Percentiles rank a stretch among this genome's conserved stretches.
Evolutionary conservation across 2,797 vertebrate species (phyloP).

Genomic region (Pseudopleuronectes americanus): DNA sequence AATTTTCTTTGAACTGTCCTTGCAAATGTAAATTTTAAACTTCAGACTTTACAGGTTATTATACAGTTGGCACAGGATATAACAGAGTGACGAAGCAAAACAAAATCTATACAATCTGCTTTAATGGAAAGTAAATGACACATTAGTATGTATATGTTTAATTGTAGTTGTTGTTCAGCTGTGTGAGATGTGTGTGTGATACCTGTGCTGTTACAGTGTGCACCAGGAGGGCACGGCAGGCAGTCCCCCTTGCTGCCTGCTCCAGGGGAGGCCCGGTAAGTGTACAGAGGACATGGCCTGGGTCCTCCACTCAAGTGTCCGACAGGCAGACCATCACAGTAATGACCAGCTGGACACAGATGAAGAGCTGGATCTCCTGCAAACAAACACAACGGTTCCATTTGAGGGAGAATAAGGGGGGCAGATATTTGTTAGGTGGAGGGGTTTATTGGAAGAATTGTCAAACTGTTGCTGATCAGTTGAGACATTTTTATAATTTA

Average conservation of each 20-base stretch:
- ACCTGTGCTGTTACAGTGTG: constrained; percentile 88
- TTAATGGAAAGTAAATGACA: neutral
- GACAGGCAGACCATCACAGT: constrained; percentile 85
- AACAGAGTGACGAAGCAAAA: neutral
- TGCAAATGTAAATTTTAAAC: constrained; percentile 42
- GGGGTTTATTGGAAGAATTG: too few relatives aligned
- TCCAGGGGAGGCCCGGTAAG: constrained; percentile 83
- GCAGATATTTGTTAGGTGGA: neutral
- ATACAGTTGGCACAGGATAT: neutral
- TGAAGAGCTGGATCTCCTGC: constrained; percentile 83
- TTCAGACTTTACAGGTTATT: constrained; percentile 25
- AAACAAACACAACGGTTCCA: constrained; percentile 10
- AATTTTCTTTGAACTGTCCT: constrained; percentile 32
- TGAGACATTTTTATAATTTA: neutral
- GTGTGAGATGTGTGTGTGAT: constrained; percentile 4
- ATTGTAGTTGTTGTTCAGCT: neutral
- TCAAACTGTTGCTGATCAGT: neutral
- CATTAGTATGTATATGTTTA: neutral
- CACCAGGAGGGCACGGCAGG: constrained; percentile 86
- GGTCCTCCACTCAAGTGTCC: constrained; percentile 71
- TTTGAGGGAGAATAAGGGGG: neutral
- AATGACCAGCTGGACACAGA: constrained; percentile 87
- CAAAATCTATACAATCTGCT: neutral
- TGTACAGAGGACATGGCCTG: constrained; percentile 85
- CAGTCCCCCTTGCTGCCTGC: constrained; percentile 86